These are phyloP conservation scores for Ivindomyrus marchei DNA, from an alignment of 2,113 vertebrate species.

Conservation along the genomic window DNA sequence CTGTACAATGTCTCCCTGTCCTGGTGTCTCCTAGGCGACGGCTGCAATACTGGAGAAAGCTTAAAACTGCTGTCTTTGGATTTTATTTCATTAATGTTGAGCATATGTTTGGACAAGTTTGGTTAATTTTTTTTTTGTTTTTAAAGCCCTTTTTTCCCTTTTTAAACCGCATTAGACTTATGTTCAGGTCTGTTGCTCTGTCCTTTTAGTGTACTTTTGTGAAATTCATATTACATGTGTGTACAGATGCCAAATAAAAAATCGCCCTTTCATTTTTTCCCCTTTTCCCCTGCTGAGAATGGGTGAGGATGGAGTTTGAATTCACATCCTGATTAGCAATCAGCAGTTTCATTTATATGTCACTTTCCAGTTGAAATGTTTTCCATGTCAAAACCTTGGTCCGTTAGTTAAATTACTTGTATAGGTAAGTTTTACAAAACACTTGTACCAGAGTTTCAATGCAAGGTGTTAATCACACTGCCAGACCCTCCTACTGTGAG, in stretches of 20 bases:
- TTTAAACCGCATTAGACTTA: not conserved
- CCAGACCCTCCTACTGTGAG: not conserved
- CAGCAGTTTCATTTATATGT: not conserved
- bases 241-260: not conserved
- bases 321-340: not conserved
- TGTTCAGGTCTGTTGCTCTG: not conserved
- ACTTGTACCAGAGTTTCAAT: conserved; percentile 20
- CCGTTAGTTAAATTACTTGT: conserved; percentile 1
- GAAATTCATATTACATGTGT: not conserved
- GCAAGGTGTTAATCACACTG: conserved; percentile 19
- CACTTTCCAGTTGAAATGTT: not conserved
- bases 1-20: conserved; percentile 8
- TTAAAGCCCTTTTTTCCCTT: not conserved
- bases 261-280: not conserved
- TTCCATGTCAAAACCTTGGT: not conserved
- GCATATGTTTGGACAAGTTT: not conserved
- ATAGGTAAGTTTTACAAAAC: not conserved
- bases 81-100: not conserved
- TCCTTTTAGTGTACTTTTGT: not conserved
- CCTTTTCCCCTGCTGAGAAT: not conserved
- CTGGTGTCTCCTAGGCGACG: conserved; percentile 11
- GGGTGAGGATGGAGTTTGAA: not conserved
- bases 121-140: not conserved
- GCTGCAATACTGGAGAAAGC: conserved; percentile 33
- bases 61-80: conserved; percentile 57